Base-by-base conservation (phyloP, 2,888 invertebrate genomes). In the Andrena flavipes region DNA sequence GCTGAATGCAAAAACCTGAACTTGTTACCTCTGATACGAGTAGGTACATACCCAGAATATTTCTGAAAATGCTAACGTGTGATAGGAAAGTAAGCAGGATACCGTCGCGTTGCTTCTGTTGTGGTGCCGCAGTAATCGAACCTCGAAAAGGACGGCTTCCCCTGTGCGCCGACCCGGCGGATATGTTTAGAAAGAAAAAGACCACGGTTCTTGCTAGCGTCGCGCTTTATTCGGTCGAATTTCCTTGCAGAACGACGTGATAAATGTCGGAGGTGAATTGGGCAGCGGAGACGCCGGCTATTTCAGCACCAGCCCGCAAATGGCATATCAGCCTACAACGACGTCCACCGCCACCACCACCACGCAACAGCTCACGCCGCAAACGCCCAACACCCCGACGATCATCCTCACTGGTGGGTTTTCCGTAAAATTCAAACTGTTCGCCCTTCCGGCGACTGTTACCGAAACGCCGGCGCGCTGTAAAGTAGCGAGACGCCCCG, bases 361-460 rank as follows among this genome's bases (percentile, higher is more conserved):
- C 89, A 92, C 95, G 8, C 88, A 88, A 7, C 88, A 88, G 49
- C 83, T 88, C 64, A 87, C 88, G 35, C 95, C 95, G 10, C 96
- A 95, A 87, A 96, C 96, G 85, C 96, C 96, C 85, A 96, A 97
- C 94, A 97, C 97, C 91, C 97, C 97, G 88, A 97, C 97, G 88
- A 97, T 98, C 94, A 97, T 97, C 94, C 96, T 97, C 93, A 97
- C 97, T 93, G 97, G 97, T 97, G 93, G 90, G 84, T 77, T 71
- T 49, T 5, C n/a, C 0, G 13, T 4, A 49, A 26, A 42, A 29
- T 30, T 35, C 49, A 13, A 16, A 26, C 4, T 67, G 42, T 54
- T 8, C 51, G 6, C 42, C 29, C 8, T 3, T 0, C 8, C 29
- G 48, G 33, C 49, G 30, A 51, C 20, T 51, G 51, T 51, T 51